These are phyloP conservation scores for Anorthoa munda DNA, from an alignment of 2,888 invertebrate genomes.

Conservation along the genomic window DNA sequence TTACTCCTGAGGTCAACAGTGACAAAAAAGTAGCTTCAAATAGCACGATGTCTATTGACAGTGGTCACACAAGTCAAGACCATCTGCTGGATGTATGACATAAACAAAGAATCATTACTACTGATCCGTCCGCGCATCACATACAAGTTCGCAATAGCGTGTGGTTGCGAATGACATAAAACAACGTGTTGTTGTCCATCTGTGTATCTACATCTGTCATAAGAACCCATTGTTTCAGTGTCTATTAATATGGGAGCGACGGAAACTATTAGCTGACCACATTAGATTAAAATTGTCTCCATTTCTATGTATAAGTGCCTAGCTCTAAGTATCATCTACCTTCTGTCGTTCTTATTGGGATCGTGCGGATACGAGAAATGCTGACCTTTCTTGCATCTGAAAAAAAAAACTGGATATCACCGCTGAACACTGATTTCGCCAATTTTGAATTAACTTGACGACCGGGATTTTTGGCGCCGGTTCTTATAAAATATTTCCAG, in stretches of 20 bases:
- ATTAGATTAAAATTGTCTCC: neutral
- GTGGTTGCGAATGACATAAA: slow-evolving; percentile 18
- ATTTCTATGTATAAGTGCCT: neutral
- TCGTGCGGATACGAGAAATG: neutral
- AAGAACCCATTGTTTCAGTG: slow-evolving; percentile 35
- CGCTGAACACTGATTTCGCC: neutral
- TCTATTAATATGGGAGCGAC: neutral
- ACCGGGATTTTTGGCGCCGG: slow-evolving; percentile 1
- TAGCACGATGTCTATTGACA: slow-evolving; percentile 1
- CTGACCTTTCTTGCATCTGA: neutral
- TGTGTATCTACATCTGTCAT: neutral
- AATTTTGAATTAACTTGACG: slow-evolving; percentile 3
- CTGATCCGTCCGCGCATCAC: neutral
- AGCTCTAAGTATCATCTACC: no score
- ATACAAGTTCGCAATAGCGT: slow-evolving; percentile 7
- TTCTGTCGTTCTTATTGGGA: neutral
- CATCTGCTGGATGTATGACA: neutral
- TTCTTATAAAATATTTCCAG: slow-evolving; percentile 2
- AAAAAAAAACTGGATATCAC: neutral
- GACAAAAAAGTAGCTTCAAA: slow-evolving; percentile 15
- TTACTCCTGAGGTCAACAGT: neutral
- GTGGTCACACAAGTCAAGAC: neutral
- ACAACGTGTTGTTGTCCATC: neutral
- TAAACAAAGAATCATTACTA: slow-evolving; percentile 3
- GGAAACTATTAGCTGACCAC: neutral